These are phyloP conservation scores for Todus mexicanus DNA, from an alignment of 2,797 vertebrate genomes.

Conservation along the genomic window DNA sequence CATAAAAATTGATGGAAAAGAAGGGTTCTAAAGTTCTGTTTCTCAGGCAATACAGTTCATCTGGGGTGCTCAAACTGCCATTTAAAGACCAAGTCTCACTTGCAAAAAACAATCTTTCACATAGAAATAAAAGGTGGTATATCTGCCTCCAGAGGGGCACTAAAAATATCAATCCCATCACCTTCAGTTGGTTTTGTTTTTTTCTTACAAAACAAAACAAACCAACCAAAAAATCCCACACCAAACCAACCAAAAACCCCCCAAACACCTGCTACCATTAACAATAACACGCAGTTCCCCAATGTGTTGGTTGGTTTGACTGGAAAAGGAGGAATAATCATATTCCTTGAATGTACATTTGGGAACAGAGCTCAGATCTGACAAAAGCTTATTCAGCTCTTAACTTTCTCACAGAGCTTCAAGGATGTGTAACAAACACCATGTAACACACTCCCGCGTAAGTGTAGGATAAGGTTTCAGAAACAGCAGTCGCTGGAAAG, in stretches of 20 bases:
- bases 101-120: background rate
- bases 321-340: background rate
- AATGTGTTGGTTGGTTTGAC: background rate
- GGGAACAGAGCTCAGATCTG: background rate
- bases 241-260: background rate
- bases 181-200: background rate
- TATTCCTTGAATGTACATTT: background rate
- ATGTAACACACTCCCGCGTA: background rate
- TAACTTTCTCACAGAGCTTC: slow-evolving; percentile 13
- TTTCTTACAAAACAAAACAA: background rate
- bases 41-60: background rate
- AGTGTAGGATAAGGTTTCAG: background rate
- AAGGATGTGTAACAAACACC: slow-evolving; percentile 31
- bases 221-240: background rate
- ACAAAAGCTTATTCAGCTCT: slow-evolving; percentile 13
- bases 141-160: background rate
- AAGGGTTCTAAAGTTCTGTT: background rate
- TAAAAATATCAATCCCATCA: background rate
- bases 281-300: background rate
- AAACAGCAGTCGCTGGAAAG: background rate
- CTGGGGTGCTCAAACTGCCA: background rate
- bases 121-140: background rate
- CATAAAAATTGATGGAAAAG: background rate
- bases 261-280: background rate
- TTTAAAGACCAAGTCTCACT: background rate